Conservation (phyloP, 2,888 invertebrate genomes). For the Carcina quercana region DNA sequence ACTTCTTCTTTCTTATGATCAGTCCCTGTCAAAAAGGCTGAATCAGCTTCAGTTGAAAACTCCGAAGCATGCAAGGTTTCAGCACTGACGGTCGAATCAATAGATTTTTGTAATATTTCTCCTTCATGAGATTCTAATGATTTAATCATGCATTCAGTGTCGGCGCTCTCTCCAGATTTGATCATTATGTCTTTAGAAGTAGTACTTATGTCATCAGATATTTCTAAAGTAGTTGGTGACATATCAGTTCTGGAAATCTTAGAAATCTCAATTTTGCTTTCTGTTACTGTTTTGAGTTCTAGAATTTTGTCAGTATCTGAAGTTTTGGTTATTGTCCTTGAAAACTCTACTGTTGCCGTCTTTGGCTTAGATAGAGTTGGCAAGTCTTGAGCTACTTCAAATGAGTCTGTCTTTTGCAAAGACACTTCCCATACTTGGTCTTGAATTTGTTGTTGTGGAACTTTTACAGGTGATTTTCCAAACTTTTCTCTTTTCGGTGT, state of each 20-base stretch:
- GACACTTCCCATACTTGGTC: conserved; percentile 66
- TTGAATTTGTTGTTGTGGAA: conserved; percentile 60
- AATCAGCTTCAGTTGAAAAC: conserved; percentile 68
- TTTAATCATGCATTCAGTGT: conserved; percentile 68
- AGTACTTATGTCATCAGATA: conserved; percentile 56
- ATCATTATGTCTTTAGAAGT: conserved; percentile 65
- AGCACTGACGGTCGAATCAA: conserved; percentile 68
- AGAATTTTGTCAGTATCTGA: conserved; percentile 38
- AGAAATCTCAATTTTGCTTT: conserved; percentile 34
- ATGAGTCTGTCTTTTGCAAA: conserved; percentile 51
- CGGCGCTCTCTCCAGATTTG: conserved; percentile 67
- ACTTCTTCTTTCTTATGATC: conserved; percentile 61
- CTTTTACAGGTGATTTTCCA: conserved; percentile 55
- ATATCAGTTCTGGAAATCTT: conserved; percentile 52
- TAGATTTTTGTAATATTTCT: conserved; percentile 66
- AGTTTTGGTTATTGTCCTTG: conserved; percentile 33
- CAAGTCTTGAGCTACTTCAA: conserved; percentile 47
- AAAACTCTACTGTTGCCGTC: conserved; percentile 25
- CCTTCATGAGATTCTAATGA: conserved; percentile 69
- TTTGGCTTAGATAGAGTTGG: conserved; percentile 30
- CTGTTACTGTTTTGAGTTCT: conserved; percentile 37
- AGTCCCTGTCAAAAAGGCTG: conserved; percentile 63
- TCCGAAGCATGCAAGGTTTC: conserved; percentile 70
- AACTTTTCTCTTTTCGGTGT: conserved; percentile 52
- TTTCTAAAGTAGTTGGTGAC: conserved; percentile 53